phyloP scores from a whole-genome alignment of 2,888 invertebrate genomes.

The Brachynemurus nebulosus region DNA sequence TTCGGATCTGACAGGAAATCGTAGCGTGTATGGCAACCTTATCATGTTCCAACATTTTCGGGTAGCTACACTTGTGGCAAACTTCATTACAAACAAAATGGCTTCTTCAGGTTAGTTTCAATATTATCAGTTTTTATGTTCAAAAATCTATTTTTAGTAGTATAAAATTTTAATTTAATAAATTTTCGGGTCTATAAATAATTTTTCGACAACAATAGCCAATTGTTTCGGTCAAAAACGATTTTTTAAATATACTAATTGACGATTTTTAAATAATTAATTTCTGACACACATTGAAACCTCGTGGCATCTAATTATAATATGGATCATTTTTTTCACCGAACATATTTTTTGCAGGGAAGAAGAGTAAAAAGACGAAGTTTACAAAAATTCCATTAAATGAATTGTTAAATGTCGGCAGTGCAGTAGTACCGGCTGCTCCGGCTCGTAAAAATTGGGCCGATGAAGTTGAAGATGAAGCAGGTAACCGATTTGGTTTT shows the following conservation, averaged over 20 bases:
- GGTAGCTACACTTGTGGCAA: not conserved
- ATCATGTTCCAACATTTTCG: constrained; percentile 1
- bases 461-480: constrained; percentile 69
- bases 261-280: too few species aligned
- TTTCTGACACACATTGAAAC: constrained; percentile 13
- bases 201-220: too few species aligned
- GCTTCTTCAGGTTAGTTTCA: constrained; percentile 57
- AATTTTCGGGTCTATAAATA: constrained; percentile 8
- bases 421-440: constrained; percentile 35
- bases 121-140: too few species aligned
- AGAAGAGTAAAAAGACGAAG: constrained; percentile 76
- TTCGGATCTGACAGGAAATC: too few species aligned
- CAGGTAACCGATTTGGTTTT: constrained; percentile 33
- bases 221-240: too few species aligned
- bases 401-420: constrained; percentile 59
- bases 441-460: constrained; percentile 56
- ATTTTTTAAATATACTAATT: too few species aligned
- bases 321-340: constrained; percentile 11
- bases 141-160: constrained; percentile 33
- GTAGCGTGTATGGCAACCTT: too few species aligned
- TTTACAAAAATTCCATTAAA: constrained; percentile 69
- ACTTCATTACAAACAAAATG: constrained; percentile 36
- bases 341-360: constrained; percentile 44
- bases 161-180: constrained; percentile 30
- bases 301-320: constrained; percentile 15